Conservation (phyloP, 1,140 invertebrate species). For the Caenorhabditis remanei region DNA sequence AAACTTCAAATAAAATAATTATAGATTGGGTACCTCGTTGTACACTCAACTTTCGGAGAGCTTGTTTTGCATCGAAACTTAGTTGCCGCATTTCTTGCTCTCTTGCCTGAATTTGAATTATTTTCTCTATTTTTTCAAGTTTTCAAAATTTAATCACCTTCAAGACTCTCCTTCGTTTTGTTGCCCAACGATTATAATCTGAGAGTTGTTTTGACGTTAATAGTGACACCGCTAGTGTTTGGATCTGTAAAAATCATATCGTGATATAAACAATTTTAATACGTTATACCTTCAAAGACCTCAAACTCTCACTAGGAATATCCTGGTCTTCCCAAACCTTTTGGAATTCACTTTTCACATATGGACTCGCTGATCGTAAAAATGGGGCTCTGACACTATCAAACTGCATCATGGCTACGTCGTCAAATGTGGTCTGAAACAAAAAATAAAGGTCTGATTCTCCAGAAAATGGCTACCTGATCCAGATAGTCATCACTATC, state of each 20-base stretch:
- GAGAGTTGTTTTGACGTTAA: conserved; percentile 52
- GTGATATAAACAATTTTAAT: neutral
- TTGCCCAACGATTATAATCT: conserved; percentile 60
- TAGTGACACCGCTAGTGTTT: conserved; percentile 60
- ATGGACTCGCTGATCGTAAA: conserved; percentile 29
- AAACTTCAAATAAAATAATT: neutral
- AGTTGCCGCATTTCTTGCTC: conserved; percentile 61
- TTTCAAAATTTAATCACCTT: conserved; percentile 2
- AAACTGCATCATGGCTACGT: conserved; percentile 63
- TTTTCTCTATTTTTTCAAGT: too few relatives aligned
- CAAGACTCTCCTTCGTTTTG: conserved; percentile 58
- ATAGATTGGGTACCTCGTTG: neutral
- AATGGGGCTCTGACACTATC: conserved; percentile 57
- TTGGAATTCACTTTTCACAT: conserved; percentile 59
- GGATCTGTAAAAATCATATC: conserved; percentile 46
- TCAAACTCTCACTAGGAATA: conserved; percentile 59
- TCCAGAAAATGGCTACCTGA: conserved; percentile 17
- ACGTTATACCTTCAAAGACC: conserved; percentile 43
- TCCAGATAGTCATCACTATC: conserved; percentile 48
- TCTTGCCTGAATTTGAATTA: conserved; percentile 27
- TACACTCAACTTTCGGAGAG: conserved; percentile 53
- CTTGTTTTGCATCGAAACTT: conserved; percentile 34
- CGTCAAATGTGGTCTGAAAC: conserved; percentile 60
- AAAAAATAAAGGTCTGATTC: neutral
- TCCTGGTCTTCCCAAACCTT: conserved; percentile 62